Percentiles rank a stretch among this genome's conserved stretches.
phyloP scores from a whole-genome alignment of 2,797 vertebrate species.

The Lateolabrax maculatus region DNA sequence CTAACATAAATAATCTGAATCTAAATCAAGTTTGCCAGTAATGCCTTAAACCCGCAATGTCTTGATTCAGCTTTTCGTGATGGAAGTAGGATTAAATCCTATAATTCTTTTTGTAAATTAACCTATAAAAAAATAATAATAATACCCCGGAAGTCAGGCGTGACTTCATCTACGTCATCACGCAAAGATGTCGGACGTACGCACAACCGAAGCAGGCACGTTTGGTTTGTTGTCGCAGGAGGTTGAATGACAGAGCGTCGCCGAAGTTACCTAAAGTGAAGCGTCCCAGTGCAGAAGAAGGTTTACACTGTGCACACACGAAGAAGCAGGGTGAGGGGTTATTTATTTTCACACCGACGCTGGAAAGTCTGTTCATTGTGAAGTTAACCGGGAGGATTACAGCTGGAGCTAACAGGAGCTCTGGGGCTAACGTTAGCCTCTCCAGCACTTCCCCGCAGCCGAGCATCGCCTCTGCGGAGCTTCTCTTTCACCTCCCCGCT shows the following conservation, averaged over 20 bases:
- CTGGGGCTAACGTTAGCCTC: slow-evolving; percentile 43
- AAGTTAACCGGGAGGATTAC: neutral
- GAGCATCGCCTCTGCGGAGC: slow-evolving; percentile 3
- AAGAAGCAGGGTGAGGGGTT: slow-evolving; percentile 35
- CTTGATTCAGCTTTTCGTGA: neutral
- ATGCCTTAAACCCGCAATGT: neutral
- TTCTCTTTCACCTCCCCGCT: neutral
- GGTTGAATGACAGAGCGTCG: neutral
- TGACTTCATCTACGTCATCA: slow-evolving; percentile 40
- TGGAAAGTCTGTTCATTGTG: neutral
- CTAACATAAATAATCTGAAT: neutral
- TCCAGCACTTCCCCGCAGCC: neutral
- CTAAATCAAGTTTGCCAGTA: neutral
- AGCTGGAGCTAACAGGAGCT: neutral
- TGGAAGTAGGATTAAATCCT: too few species aligned
- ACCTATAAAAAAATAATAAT: too few species aligned
- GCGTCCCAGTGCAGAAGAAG: neutral
- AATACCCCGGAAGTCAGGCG: neutral
- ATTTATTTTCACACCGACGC: neutral
- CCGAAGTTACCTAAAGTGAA: slow-evolving; percentile 19
- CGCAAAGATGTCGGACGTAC: too few species aligned
- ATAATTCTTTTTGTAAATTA: too few species aligned
- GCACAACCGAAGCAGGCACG: neutral
- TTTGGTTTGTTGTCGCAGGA: slow-evolving; percentile 11
- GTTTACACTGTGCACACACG: neutral